Evolutionary conservation across 1,140 invertebrate species (phyloP), one percentile per base, ranked within the genome.

Genomic region (Chironomus tepperi): DNA sequence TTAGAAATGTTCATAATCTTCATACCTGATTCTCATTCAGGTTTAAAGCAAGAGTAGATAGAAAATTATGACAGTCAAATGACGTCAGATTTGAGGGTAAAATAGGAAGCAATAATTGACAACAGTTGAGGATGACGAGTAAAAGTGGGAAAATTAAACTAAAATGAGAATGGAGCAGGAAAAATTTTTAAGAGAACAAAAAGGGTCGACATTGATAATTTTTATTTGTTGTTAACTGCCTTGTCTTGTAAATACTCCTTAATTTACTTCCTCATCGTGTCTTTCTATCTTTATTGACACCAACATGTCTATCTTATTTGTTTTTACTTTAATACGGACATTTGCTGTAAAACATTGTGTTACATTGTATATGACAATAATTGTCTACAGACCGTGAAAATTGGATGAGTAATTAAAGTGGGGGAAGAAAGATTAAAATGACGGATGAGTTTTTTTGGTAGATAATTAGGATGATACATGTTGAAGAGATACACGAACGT

Each of bases 221-320:
- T 21, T 8, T 70, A 9, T 70, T 19, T 18, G 3, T 70, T 19
- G 1, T 18, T 57, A 10, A n/a, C 9, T n/a, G 9, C 47, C 9
- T 2, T 57, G 9, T 70, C 65, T 70, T 70, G 65, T 70, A 70
- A 70, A 70, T 18, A 18, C 19, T 21, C 65, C 19, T 70, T 70
- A 70, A 70, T 70, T 70, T 18, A 70, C 65, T 70, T 21, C 65
- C 16, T 18, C 7, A 7, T 34, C 24, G 3, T 57, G 12, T 57
- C 3, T 57, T 12, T 57, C 47, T 15, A n/a, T 57, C 47, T 57
- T 12, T 57, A 15, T 57, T 57, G 47, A n/a, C 9, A 10, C 43
- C 15, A 47, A 9, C 43, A 47, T 10, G 15, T 47, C 9, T 47
- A 5, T 57, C 47, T n/a, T n/a, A 57, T 57, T 57, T 57, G 47